These are phyloP conservation scores for Leptopterna dolabrata DNA, from an alignment of 2,888 invertebrate genomes.

Conservation along the genomic window DNA sequence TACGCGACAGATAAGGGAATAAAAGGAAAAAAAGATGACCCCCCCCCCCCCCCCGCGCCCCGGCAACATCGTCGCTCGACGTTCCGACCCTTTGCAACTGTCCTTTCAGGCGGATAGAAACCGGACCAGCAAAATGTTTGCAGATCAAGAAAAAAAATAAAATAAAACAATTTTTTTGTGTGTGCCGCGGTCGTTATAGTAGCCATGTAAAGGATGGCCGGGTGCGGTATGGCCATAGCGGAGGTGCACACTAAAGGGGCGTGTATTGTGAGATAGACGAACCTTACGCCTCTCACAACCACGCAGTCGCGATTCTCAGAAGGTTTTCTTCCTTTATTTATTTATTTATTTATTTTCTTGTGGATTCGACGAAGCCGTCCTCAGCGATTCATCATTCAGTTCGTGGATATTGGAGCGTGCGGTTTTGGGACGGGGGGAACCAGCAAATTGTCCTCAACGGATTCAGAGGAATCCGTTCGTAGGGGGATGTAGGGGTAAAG, in stretches of 20 bases:
- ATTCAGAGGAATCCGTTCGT: too few relatives aligned
- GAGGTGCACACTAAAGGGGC: not conserved
- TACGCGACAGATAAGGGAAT: conserved; percentile 17
- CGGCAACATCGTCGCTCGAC: not conserved
- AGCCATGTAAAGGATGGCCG: not conserved
- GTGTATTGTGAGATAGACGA: too few relatives aligned
- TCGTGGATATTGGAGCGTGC: too few relatives aligned
- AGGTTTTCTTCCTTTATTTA: too few relatives aligned
- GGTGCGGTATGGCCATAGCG: not conserved
- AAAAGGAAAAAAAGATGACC: too few relatives aligned
- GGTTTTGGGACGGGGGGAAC: too few relatives aligned
- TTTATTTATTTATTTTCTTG: too few relatives aligned
- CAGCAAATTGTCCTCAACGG: too few relatives aligned
- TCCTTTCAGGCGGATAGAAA: not conserved
- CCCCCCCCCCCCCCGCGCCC: not conserved
- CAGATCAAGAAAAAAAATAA: not conserved
- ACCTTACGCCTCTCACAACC: not conserved
- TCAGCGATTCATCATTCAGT: too few relatives aligned
- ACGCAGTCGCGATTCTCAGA: too few relatives aligned
- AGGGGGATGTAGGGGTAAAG: too few relatives aligned
- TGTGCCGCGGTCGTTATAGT: not conserved
- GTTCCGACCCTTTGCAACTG: not conserved
- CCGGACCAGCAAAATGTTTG: not conserved
- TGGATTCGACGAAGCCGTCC: too few relatives aligned
- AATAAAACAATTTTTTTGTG: not conserved